These are phyloP conservation scores for Agrotis ipsilon DNA, from an alignment of 2,888 invertebrate species.

Conservation along the genomic window DNA sequence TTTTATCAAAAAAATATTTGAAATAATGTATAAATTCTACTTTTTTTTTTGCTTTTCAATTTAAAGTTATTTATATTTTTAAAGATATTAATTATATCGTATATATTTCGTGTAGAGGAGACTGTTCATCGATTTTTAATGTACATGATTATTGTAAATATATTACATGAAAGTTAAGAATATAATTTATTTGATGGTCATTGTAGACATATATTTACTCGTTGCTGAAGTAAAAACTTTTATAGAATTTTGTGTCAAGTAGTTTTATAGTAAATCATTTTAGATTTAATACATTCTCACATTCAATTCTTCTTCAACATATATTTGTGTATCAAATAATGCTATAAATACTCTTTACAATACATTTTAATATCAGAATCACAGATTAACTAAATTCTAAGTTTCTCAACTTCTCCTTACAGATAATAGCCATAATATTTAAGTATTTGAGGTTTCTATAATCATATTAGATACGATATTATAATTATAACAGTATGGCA, in stretches of 20 bases:
- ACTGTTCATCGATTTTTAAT: constrained; percentile 18
- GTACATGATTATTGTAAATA: constrained; percentile 55
- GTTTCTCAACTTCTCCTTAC: constrained; percentile 6
- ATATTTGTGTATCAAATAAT: constrained; percentile 6
- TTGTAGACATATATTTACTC: constrained; percentile 37
- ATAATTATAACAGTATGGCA: constrained; percentile 48
- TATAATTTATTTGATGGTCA: constrained; percentile 49
- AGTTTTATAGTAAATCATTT: constrained; percentile 23
- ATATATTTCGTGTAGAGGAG: not conserved
- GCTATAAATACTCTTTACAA: constrained; percentile 4
- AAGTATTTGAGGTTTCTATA: constrained; percentile 31
- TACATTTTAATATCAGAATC: constrained; percentile 11
- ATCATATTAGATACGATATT: constrained; percentile 29
- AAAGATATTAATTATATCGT: constrained; percentile 1
- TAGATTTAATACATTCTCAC: constrained; percentile 19
- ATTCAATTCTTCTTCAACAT: not conserved
- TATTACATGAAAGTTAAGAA: constrained; percentile 36
- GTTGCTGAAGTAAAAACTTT: constrained; percentile 27
- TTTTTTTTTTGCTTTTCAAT: constrained; percentile 36
- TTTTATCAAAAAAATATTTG: constrained; percentile 19
- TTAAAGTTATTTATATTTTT: constrained; percentile 26
- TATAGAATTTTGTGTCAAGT: constrained; percentile 46
- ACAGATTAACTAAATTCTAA: constrained; percentile 4
- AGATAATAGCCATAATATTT: constrained; percentile 21
- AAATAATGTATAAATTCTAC: constrained; percentile 24